Evolutionary conservation across 2,113 vertebrate genomes (phyloP).

Genomic region (Sinocyclocheilus rhinocerous): DNA sequence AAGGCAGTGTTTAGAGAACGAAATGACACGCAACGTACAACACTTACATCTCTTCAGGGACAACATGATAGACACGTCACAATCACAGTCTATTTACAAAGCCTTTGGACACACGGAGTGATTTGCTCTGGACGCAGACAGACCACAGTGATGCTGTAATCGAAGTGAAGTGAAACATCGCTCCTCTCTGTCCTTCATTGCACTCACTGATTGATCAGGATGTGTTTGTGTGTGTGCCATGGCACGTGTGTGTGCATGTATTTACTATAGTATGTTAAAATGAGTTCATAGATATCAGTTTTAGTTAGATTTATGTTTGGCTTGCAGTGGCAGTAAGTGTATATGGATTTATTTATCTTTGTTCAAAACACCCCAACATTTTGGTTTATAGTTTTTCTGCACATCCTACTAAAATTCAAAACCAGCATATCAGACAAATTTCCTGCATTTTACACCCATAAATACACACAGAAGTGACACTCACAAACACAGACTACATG

Average conservation of each 20-base stretch:
- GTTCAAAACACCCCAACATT: background rate
- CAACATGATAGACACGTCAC: conserved; percentile 37
- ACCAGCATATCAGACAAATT: background rate
- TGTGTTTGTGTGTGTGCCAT: conserved; percentile 20
- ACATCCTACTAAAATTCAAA: background rate
- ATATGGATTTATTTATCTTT: background rate
- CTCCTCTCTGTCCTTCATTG: conserved; percentile 4
- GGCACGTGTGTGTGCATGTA: conserved; percentile 13
- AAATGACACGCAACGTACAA: background rate
- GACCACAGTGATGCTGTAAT: conserved; percentile 13
- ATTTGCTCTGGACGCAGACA: conserved; percentile 47
- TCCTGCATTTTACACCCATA: background rate
- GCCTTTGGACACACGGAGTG: conserved; percentile 45
- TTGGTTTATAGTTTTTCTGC: background rate
- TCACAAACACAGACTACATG: conserved; percentile 53
- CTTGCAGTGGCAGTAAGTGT: conserved; percentile 19
- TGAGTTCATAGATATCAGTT: background rate
- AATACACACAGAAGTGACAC: conserved; percentile 32
- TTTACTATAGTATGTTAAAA: background rate
- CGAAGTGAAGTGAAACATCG: conserved; percentile 6
- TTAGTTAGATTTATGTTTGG: background rate
- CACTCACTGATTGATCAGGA: background rate
- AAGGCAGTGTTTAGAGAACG: conserved; percentile 50
- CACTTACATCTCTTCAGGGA: conserved; percentile 10
- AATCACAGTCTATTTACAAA: conserved; percentile 60